Evolutionary conservation across 1,140 invertebrate genomes (phyloP), one percentile per base, ranked within the genome.

Genomic region (Drosophila virilis): DNA sequence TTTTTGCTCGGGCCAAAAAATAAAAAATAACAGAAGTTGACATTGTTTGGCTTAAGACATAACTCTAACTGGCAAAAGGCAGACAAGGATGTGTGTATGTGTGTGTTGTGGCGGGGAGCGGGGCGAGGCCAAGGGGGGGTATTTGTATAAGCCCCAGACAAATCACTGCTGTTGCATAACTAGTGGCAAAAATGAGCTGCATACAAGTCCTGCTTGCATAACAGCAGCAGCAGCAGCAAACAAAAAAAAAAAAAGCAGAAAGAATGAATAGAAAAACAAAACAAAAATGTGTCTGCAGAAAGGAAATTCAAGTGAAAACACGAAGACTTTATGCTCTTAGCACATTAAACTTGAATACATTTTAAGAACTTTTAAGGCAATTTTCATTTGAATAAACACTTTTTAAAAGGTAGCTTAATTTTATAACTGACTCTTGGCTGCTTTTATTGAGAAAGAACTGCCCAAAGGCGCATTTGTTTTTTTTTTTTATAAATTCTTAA

Each of bases 31-130:
- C 22, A 28, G n/a, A n/a, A n/a, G 81, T 78, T 80, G 78, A 78
- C 82, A 85, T 85, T 80, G 81, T 77, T 77, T 84, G 81, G 74
- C 46, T 68, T 70, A 74, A 80, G 76, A 71, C 61, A 80, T 62
- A 83, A 68, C 66, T 60, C 8, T 40, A 15, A 45, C 78, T 35
- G 65, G 12, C 43, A 38, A 72, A 48, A 70, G 57, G 9, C 67
- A 22, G 9, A 51, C 22, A 28, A 28, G 22, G 22, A 28, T 28
- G 22, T 5, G 22, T 5, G 22, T 28, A 4, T 28, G 22, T 28
- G 22, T 28, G 4, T 28, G 22, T 28, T 28, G 4, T 28, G 22
- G 22, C 0, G 4, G 22, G 22, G 22, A 5, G 0, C 3, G 22
- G 17, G 9, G 6, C 1, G 17, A 6, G 6, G 17, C 12, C 15